A percentile compares a stretch with the other conserved stretches of the same genome.
These are phyloP conservation scores for Phocides pigmalion DNA, from an alignment of 1,140 invertebrate genomes.

Conservation along the genomic window DNA sequence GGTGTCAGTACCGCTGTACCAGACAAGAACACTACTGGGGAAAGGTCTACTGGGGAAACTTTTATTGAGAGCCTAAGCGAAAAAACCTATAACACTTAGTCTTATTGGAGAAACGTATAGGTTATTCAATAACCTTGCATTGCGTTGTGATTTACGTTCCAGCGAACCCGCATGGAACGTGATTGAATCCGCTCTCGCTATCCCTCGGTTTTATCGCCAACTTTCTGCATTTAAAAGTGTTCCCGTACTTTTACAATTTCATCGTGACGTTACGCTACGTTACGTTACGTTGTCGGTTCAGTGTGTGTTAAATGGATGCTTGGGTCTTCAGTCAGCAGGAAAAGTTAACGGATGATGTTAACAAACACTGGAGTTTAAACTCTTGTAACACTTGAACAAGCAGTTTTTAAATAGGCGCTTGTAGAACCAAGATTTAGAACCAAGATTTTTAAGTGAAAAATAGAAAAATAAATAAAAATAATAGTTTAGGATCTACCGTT, in stretches of 20 bases:
- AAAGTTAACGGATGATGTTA: background rate
- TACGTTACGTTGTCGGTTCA: background rate
- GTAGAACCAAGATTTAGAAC: too few relatives aligned
- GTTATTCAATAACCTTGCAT: conserved; percentile 20
- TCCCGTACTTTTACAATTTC: background rate
- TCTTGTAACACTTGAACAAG: too few relatives aligned
- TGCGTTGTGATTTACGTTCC: conserved; percentile 17
- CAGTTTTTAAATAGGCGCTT: too few relatives aligned
- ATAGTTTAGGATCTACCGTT: too few relatives aligned
- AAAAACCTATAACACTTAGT: conserved; percentile 9
- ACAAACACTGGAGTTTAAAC: too few relatives aligned
- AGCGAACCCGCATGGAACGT: conserved; percentile 10
- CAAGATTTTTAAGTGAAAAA: too few relatives aligned
- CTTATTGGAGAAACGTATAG: conserved; percentile 11
- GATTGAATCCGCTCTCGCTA: conserved; percentile 9
- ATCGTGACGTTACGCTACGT: background rate
- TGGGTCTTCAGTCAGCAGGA: background rate
- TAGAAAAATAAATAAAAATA: too few relatives aligned
- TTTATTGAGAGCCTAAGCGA: too few relatives aligned
- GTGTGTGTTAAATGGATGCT: too few relatives aligned
- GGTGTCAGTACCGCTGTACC: too few relatives aligned
- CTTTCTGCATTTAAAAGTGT: conserved; percentile 14
- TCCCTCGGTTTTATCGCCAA: conserved; percentile 7
- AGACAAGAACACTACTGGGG: too few relatives aligned
- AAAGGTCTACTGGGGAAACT: too few relatives aligned